Base-by-base conservation (phyloP, 2,888 invertebrate genomes). In the Poecilobothrus nobilitatus region DNA sequence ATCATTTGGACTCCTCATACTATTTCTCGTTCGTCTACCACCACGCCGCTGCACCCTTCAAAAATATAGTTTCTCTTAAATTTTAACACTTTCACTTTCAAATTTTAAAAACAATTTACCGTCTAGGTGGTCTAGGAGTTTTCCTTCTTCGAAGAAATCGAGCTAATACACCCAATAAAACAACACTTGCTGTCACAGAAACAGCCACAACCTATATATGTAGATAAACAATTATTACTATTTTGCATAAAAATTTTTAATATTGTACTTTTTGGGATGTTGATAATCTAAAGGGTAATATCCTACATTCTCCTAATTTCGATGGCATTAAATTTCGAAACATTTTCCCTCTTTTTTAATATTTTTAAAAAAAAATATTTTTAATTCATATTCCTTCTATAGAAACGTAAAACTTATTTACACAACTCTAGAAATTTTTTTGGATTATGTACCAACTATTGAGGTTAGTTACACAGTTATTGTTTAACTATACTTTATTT, bases 91-190 rank as follows among this genome's bases (percentile, higher is more conserved):
- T 18, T 53, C 53, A 53, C n/a, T 53, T 53, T 53, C 53, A 53
- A 53, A 53, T 12, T 12, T n/a, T 27, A 27, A 53, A 53, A 53
- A 18, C 2, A 9, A 53, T n/a, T 18, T 53, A 53, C 53, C 88
- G 87, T 62, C 83, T 78, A 1, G 86, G 81, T 63, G 88, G 87
- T 68, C 88, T 86, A 71, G 86, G 85, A 18, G 87, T 86, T 76
- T 89, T 86, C 70, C 89, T 84, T 68, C 93, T 85, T 66, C 91
- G 88, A 74, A 94, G 83, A 80, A 91, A 92, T 74, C 90, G 87
- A 63, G 95, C 92, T 41, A 95, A 81, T 12, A 93, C 87, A 62
- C 92, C 91, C 63, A 95, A 86, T n/a, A 95, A 83, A 10, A 91
- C 87, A 22, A 93, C 88, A 76, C 95, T 92, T 64, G 87, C 86